A percentile compares a stretch with the other conserved stretches of the same genome.
phyloP scores from a whole-genome alignment of 2,113 vertebrate genomes.

The Bungarus multicinctus region DNA sequence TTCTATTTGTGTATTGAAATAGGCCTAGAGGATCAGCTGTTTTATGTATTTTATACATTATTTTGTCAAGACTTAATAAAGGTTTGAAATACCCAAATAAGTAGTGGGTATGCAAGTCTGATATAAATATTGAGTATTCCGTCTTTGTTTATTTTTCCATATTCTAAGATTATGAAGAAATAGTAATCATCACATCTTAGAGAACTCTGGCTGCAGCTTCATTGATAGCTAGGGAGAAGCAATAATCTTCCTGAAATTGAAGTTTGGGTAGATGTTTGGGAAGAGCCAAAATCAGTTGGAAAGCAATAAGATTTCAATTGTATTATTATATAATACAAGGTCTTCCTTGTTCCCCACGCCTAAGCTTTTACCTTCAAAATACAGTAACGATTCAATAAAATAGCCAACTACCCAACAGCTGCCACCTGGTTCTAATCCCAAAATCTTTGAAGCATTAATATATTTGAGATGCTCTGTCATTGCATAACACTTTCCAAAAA shows the following conservation, averaged over 20 bases:
- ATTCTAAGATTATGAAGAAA: background rate
- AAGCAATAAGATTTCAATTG: background rate
- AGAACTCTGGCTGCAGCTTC: background rate
- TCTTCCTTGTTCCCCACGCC: background rate
- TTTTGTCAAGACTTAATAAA: background rate
- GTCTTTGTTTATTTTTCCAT: background rate
- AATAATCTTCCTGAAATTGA: background rate
- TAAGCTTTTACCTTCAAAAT: background rate
- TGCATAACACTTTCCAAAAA: background rate
- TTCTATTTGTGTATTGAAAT: background rate
- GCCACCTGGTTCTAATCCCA: background rate
- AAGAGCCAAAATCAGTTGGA: background rate
- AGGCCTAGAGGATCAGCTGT: background rate
- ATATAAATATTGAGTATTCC: background rate
- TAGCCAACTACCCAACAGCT: background rate
- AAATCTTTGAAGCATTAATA: background rate
- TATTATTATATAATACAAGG: background rate
- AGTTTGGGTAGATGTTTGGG: background rate
- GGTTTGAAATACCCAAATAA: background rate
- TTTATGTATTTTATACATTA: background rate
- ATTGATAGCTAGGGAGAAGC: background rate
- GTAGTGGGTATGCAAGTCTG: background rate
- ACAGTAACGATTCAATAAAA: background rate
- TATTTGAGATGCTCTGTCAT: background rate
- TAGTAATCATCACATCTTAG: background rate